Conservation (phyloP, 1,140 invertebrate genomes). For the Drosophila lowei region DNA sequence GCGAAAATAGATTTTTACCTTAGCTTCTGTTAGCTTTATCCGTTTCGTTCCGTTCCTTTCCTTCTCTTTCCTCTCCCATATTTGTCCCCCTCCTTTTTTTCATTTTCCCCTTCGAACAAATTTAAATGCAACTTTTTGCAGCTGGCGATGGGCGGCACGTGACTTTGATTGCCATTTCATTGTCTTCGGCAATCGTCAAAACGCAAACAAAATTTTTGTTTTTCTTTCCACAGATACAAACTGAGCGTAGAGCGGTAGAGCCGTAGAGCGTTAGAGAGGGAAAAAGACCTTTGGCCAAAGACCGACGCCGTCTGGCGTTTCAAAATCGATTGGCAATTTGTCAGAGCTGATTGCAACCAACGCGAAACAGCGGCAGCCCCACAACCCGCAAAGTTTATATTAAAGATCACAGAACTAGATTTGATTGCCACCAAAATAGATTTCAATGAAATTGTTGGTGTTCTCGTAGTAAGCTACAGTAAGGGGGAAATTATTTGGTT, state of each 20-base stretch:
- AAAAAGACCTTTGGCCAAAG: constrained; percentile 5
- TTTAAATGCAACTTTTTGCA: constrained; percentile 69
- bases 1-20: constrained; percentile 57
- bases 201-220: constrained; percentile 61
- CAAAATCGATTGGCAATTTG: constrained; percentile 61
- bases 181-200: constrained; percentile 71
- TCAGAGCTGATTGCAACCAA: constrained; percentile 41
- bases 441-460: neutral
- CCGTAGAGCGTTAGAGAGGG: neutral
- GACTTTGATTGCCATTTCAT: constrained; percentile 79
- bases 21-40: constrained; percentile 50
- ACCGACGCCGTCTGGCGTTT: constrained; percentile 30
- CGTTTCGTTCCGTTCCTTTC: neutral
- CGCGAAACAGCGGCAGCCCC: constrained; percentile 8
- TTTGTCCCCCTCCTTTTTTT: neutral
- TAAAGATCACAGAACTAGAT: constrained; percentile 28
- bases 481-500: neutral
- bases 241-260: neutral
- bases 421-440: constrained; percentile 30
- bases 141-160: constrained; percentile 65
- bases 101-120: constrained; percentile 37
- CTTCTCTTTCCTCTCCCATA: neutral
- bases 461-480: neutral
- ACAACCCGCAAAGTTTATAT: constrained; percentile 21
- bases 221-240: constrained; percentile 21